A percentile compares a stretch with the other conserved stretches of the same genome.
Conservation (phyloP, 1,140 invertebrate species). For the Ips nitidus region DNA sequence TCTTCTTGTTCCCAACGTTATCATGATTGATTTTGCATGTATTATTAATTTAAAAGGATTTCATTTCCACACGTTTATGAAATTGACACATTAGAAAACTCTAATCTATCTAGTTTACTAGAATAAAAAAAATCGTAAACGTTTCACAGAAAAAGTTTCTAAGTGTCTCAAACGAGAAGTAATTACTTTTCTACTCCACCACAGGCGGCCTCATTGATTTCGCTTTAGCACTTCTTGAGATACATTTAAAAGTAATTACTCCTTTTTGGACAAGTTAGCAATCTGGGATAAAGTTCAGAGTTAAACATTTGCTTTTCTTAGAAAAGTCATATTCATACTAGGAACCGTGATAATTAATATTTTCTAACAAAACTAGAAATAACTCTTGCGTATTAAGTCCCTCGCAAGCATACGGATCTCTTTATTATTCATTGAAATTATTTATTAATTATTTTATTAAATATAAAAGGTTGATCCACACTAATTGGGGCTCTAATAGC, state of each 20-base stretch:
- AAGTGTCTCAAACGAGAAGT: constrained; percentile 12
- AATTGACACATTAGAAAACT: too few species aligned
- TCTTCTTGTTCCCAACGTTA: background rate
- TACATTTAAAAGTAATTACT: constrained; percentile 20
- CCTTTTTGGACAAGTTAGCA: constrained; percentile 1
- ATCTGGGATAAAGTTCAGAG: background rate
- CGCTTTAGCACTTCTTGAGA: background rate
- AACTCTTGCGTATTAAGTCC: too few species aligned
- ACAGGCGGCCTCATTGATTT: constrained; percentile 16
- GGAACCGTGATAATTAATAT: too few species aligned
- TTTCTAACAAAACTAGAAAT: too few species aligned
- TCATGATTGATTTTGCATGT: background rate
- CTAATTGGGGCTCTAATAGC: too few species aligned
- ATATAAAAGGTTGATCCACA: too few species aligned
- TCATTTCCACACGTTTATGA: background rate
- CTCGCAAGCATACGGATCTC: too few species aligned
- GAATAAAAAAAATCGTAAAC: background rate
- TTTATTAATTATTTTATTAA: too few species aligned
- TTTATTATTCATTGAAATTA: too few species aligned
- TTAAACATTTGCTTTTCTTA: background rate
- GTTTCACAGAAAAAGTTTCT: constrained; percentile 2
- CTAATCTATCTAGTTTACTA: too few species aligned
- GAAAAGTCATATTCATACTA: too few species aligned
- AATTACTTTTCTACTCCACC: constrained; percentile 18
- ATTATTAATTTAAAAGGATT: constrained; percentile 1